Percentiles rank a stretch among this genome's conserved stretches.
phyloP scores from a whole-genome alignment of 2,888 invertebrate genomes.

The Tiliacea aurago region DNA sequence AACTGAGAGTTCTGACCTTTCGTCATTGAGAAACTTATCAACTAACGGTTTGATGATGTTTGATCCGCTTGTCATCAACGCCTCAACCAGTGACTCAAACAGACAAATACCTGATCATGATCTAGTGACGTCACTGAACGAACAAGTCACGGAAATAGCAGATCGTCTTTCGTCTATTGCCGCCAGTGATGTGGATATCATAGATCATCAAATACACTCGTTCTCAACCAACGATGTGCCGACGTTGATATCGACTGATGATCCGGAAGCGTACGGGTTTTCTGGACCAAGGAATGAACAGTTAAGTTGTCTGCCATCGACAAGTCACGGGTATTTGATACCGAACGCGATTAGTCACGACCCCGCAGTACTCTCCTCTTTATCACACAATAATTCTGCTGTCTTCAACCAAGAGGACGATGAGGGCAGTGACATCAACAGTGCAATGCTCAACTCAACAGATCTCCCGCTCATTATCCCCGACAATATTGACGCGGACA shows the following conservation, averaged over 20 bases:
- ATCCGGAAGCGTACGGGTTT: slow-evolving; percentile 75
- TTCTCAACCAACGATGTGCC: slow-evolving; percentile 87
- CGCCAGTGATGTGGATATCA: slow-evolving; percentile 79
- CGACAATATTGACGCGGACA: slow-evolving; percentile 84
- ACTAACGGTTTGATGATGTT: slow-evolving; percentile 89
- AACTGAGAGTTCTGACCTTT: slow-evolving; percentile 80
- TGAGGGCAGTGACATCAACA: slow-evolving; percentile 68
- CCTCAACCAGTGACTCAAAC: slow-evolving; percentile 77
- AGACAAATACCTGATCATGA: slow-evolving; percentile 86
- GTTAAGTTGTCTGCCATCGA: slow-evolving; percentile 90
- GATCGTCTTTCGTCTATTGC: slow-evolving; percentile 86
- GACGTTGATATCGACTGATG: slow-evolving; percentile 79
- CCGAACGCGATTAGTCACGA: slow-evolving; percentile 91
- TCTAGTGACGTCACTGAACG: slow-evolving; percentile 87
- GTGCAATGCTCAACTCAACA: slow-evolving; percentile 73
- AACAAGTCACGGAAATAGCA: slow-evolving; percentile 88
- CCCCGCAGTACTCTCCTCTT: slow-evolving; percentile 88
- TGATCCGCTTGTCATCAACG: slow-evolving; percentile 87
- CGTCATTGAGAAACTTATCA: slow-evolving; percentile 85
- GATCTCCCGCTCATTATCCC: slow-evolving; percentile 85
- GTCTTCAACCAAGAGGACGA: slow-evolving; percentile 86
- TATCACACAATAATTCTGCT: slow-evolving; percentile 87
- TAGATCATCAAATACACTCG: slow-evolving; percentile 83
- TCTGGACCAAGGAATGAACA: slow-evolving; percentile 83
- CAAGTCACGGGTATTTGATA: slow-evolving; percentile 92